Evolutionary conservation across 35 echinoderm and acorn worm genomes (phyloP).

Genomic region (Eucidaris tribuloides): DNA sequence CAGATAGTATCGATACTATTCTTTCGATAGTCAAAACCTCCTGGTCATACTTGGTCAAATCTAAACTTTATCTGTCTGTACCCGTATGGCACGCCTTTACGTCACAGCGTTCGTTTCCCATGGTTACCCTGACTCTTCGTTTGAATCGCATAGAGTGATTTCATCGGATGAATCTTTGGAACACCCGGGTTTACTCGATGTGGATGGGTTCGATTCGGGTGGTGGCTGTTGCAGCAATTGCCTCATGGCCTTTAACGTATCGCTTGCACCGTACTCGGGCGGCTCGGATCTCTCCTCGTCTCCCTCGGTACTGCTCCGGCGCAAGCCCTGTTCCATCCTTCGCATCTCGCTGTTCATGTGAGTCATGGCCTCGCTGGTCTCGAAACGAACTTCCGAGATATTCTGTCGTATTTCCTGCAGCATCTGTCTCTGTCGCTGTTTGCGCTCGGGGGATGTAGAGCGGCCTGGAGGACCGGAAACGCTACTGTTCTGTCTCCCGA

Average conservation of each 20-base stretch:
- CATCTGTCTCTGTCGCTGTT: constrained; percentile 57
- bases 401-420: constrained; percentile 67
- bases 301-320: constrained; percentile 25
- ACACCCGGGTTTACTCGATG: too few species aligned
- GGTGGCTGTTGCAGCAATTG: too few species aligned
- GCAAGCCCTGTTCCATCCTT: constrained; percentile 10
- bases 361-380: constrained; percentile 61
- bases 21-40: too few species aligned
- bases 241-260: constrained; percentile 74
- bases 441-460: constrained; percentile 44
- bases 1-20: too few species aligned
- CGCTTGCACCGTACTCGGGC: constrained; percentile 53
- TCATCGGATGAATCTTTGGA: too few species aligned
- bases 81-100: too few species aligned
- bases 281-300: neutral
- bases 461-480: neutral
- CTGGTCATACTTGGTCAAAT: too few species aligned
- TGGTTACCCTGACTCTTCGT: too few species aligned
- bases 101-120: too few species aligned
- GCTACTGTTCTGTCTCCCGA: constrained; percentile 51
- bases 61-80: too few species aligned
- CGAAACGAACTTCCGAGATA: constrained; percentile 68
- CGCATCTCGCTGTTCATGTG: constrained; percentile 59
- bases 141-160: too few species aligned
- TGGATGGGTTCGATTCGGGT: too few species aligned